These are phyloP conservation scores for Eupithecia insigniata DNA, from an alignment of 2,888 invertebrate genomes.

Conservation along the genomic window DNA sequence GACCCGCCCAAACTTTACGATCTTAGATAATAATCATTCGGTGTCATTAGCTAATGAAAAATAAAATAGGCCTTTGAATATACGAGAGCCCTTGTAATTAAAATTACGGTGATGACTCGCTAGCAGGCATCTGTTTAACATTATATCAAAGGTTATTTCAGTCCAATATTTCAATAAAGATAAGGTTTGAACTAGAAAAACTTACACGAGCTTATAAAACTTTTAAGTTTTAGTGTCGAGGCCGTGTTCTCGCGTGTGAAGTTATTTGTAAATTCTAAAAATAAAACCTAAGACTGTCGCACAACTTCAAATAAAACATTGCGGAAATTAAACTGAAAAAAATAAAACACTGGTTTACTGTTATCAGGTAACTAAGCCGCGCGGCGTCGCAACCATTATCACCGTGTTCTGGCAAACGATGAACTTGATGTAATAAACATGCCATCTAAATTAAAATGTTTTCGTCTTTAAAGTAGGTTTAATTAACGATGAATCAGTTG, in stretches of 20 bases:
- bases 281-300: not conserved
- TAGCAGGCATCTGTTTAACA: constrained; percentile 69
- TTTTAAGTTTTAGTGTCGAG: constrained; percentile 1
- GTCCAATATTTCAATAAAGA: not conserved
- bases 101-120: constrained; percentile 74
- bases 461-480: constrained; percentile 25
- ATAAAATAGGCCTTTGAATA: constrained; percentile 74
- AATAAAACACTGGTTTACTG: not conserved
- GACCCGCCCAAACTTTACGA: constrained; percentile 68
- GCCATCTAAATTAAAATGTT: constrained; percentile 25
- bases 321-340: not conserved
- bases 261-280: not conserved
- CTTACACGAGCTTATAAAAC: not conserved
- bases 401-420: constrained; percentile 12
- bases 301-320: not conserved
- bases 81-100: constrained; percentile 68
- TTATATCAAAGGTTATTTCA: not conserved
- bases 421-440: constrained; percentile 15
- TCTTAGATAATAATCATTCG: constrained; percentile 79
- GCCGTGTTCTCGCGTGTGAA: not conserved
- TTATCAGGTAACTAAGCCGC: not conserved
- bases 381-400: not conserved
- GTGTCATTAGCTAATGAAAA: constrained; percentile 84
- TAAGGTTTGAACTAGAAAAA: not conserved
- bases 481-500: constrained; percentile 39